phyloP scores from a whole-genome alignment of 2,888 invertebrate species.

The Drosophila kambysellisi region DNA sequence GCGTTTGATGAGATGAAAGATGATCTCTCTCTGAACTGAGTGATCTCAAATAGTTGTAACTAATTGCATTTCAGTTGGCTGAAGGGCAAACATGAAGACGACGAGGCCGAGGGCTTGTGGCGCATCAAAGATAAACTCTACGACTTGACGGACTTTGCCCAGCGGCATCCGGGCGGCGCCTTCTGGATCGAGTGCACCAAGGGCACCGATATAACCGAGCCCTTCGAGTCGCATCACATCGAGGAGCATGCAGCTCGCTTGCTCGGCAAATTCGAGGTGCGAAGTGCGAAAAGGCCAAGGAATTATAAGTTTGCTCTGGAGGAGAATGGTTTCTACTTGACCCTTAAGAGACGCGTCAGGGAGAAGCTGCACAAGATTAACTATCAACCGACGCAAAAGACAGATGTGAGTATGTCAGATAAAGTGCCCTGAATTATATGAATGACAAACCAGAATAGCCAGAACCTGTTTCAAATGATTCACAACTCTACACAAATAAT shows the following conservation, averaged over 20 bases:
- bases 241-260: slow-evolving; percentile 87
- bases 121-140: slow-evolving; percentile 91
- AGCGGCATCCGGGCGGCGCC: slow-evolving; percentile 93
- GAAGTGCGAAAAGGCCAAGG: slow-evolving; percentile 87
- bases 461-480: neutral
- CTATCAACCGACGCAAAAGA: slow-evolving; percentile 78
- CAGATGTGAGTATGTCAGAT: slow-evolving; percentile 68
- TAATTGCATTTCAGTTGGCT: slow-evolving; percentile 86
- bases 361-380: slow-evolving; percentile 87
- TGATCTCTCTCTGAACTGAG: neutral
- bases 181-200: slow-evolving; percentile 90
- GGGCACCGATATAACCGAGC: slow-evolving; percentile 93
- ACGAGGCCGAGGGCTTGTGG: slow-evolving; percentile 91
- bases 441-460: neutral
- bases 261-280: slow-evolving; percentile 88
- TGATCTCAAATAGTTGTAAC: neutral
- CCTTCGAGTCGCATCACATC: slow-evolving; percentile 91
- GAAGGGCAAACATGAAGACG: slow-evolving; percentile 88
- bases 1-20: slow-evolving; percentile 10
- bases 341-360: slow-evolving; percentile 87
- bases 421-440: neutral
- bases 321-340: slow-evolving; percentile 90
- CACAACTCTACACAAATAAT: too few species aligned
- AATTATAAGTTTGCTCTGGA: slow-evolving; percentile 91
- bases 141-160: slow-evolving; percentile 91